Percentiles rank a stretch among this genome's conserved stretches.
Conservation (phyloP, 2,888 invertebrate genomes). For the Agapostemon virescens region DNA sequence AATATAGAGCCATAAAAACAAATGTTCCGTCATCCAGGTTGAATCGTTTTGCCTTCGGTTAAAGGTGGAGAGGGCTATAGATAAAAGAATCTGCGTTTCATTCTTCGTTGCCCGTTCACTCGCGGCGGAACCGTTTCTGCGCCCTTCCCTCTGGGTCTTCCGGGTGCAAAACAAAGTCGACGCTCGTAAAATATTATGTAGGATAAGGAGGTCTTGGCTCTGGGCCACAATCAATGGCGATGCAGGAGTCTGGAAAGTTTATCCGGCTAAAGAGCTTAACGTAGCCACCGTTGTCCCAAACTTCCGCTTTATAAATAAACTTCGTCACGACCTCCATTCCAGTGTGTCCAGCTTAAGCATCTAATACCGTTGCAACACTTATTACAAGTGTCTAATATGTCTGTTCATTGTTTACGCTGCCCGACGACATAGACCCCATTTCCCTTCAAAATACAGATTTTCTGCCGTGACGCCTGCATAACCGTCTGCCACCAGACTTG, state of each 20-base stretch:
- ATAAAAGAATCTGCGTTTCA: slow-evolving; percentile 38
- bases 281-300: slow-evolving; percentile 61
- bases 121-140: slow-evolving; percentile 24
- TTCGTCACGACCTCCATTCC: slow-evolving; percentile 62
- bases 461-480: background rate
- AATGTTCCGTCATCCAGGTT: slow-evolving; percentile 7
- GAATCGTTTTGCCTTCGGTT: slow-evolving; percentile 19
- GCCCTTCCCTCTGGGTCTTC: slow-evolving; percentile 25
- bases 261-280: slow-evolving; percentile 72
- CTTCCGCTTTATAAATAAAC: slow-evolving; percentile 72
- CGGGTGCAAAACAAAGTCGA: slow-evolving; percentile 64
- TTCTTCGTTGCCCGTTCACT: slow-evolving; percentile 33
- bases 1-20: background rate
- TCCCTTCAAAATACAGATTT: background rate
- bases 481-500: background rate
- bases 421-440: background rate
- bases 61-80: background rate
- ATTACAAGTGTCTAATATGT: slow-evolving; percentile 27
- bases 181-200: slow-evolving; percentile 74
- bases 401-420: slow-evolving; percentile 3
- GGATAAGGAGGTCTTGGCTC: slow-evolving; percentile 75
- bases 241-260: slow-evolving; percentile 75
- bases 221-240: slow-evolving; percentile 75
- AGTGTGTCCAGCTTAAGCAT: slow-evolving; percentile 57
- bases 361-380: slow-evolving; percentile 47